These are phyloP conservation scores for Sander vitreus DNA, from an alignment of 2,113 vertebrate species.

Conservation along the genomic window DNA sequence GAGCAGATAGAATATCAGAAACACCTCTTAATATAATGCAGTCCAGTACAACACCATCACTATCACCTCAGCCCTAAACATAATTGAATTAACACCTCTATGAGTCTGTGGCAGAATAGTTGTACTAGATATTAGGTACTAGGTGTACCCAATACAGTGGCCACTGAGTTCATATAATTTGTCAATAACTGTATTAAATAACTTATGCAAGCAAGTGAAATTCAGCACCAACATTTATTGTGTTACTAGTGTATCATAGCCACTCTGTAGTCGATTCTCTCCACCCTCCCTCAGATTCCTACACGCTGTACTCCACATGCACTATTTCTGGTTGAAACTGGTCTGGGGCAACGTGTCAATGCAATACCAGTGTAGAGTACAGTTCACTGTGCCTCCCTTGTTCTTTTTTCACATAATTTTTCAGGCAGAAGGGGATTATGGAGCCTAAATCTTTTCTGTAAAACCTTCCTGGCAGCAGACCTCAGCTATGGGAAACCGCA, in stretches of 20 bases:
- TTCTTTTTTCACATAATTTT: slow-evolving; percentile 54
- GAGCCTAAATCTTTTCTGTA: slow-evolving; percentile 63
- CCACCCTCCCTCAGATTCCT: slow-evolving; percentile 9
- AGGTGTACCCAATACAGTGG: too few species aligned
- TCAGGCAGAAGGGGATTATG: slow-evolving; percentile 71
- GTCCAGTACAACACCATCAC: too few species aligned
- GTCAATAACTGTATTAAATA: slow-evolving; percentile 20
- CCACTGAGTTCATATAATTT: too few species aligned
- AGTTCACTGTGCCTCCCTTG: slow-evolving; percentile 67
- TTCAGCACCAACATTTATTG: slow-evolving; percentile 41
- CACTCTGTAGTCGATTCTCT: slow-evolving; percentile 14
- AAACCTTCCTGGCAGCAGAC: slow-evolving; percentile 57
- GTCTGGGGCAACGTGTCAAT: slow-evolving; percentile 52
- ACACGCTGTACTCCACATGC: slow-evolving; percentile 22
- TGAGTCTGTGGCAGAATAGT: too few species aligned
- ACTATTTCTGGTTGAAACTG: slow-evolving; percentile 64
- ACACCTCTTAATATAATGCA: too few species aligned
- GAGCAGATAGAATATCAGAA: not conserved
- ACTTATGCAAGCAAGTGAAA: slow-evolving; percentile 30
- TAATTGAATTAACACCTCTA: too few species aligned
- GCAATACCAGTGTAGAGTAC: slow-evolving; percentile 55
- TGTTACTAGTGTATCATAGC: slow-evolving; percentile 3
- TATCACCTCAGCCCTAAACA: too few species aligned
- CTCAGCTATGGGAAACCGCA: slow-evolving; percentile 64
- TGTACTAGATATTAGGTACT: too few species aligned